Base-by-base conservation (phyloP, 2,797 vertebrate genomes). In the Melanogrammus aeglefinus region DNA sequence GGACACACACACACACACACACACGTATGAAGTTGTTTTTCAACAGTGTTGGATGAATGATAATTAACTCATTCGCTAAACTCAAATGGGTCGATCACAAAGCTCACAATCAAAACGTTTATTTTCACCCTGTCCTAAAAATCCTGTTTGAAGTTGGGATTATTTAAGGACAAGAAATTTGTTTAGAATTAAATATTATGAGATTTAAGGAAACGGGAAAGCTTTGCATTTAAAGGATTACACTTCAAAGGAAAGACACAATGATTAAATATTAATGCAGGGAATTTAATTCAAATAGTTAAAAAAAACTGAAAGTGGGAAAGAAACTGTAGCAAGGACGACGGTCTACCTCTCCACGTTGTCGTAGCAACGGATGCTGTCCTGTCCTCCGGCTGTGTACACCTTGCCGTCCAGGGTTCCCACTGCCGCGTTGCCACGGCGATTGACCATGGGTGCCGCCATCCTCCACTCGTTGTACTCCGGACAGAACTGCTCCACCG, bases 391-490 rank as follows among this genome's bases (percentile, higher is more conserved):
- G 73, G 82, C 84, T 0, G 88, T 21, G 82, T 86, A 90, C 81
- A 92, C 89, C 76, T 77, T 76, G 1, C 90, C 89, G 0, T 77
- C 84, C 36, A 94, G 81, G 1, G 86, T 79, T 1, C 82, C 88
- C 41, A 92, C 89, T 0, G 89, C 90, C 66, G 91, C 88, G 3
- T 81, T 38, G 39, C 87, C 84, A 6, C 90, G 87, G 6, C 31
- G 82, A 44, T 81, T 86, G 18, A 88, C 77, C 86, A 93, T 85
- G 3, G 82, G 82, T 0, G 88, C 88, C 3, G 92, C 90, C 8
- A 77, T 69, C 79, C 83, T 92, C 91, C 91, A 94, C 57, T 94
- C 90, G 3, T 94, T 94, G 77, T 82, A 88, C 74, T 89, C 86
- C 0, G 89, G 79, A 21, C 84, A 84, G 82, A 94, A 94, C 72